Base-by-base conservation (phyloP, 2,797 vertebrate species). In the Diplodus sargus region DNA sequence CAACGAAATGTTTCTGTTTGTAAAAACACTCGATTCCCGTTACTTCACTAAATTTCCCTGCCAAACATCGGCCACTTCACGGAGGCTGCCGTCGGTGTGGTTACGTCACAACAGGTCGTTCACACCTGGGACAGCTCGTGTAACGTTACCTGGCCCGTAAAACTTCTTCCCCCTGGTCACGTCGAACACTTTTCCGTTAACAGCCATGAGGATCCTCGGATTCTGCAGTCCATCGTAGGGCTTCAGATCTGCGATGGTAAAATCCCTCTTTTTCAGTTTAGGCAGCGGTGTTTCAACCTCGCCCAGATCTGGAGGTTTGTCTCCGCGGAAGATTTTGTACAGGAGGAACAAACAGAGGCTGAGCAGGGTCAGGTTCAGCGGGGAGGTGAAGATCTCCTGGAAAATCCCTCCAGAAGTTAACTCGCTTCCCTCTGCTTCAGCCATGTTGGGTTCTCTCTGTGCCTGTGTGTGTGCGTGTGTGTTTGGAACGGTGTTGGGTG, bases 181-280 rank as follows among this genome's bases (percentile, higher is more conserved):
- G 89, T 99, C 98, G 90, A 99, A 99, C 81, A 99, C 97, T 90
- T 99, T 99, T 18, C 96, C 96, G 78, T 96, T 98, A 85, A 99
- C 91, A 67, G 96, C 97, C 96, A 99, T 98, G 62, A 99, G 97
- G 86, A 99, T 99, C 71, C 96, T 91, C 2, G 96, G 96, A 17
- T 97, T 82, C 58, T 89, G 85, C 12, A 89, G 17, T 4, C 98
- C 97, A 61, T 99, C 96, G 90, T 95, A 99, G 42, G 91, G 91
- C 76, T 95, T 94, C 81, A 99, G 90, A 66, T 98, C 93, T 0
- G 92, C 92, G 71, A 95, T 84, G n/a, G 95, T 97, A 76, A 98
- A 99, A 81, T 99, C 98, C 48, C 95, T 94, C 87, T 95, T 97
- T 80, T 96, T 96, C 87, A 99, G 92, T 79, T 93, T 96, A 5